Conservation (phyloP, 2,113 vertebrate genomes). For the Coracopsis vasa region DNA sequence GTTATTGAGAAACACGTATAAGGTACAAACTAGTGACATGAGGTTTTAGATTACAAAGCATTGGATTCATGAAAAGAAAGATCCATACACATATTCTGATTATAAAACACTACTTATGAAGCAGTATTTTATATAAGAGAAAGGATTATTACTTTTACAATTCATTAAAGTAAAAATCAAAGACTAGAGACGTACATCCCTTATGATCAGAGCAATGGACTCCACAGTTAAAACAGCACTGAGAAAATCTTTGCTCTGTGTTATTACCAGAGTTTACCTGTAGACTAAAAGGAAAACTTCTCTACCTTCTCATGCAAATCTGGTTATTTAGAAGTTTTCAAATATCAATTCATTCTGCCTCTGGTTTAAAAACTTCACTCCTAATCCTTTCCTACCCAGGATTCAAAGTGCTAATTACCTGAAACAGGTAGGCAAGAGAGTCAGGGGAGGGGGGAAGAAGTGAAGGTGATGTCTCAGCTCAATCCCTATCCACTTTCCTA, state of each 20-base stretch:
- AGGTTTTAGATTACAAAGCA: background rate
- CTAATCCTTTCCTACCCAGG: background rate
- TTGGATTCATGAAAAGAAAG: background rate
- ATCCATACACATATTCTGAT: background rate
- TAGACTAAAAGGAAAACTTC: background rate
- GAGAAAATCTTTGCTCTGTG: background rate
- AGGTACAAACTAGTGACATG: background rate
- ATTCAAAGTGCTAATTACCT: background rate
- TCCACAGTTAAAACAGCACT: background rate
- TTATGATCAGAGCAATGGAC: background rate
- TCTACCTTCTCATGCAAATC: background rate
- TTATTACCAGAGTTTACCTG: background rate
- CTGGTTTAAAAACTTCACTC: background rate
- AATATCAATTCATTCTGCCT: background rate
- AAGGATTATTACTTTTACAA: background rate
- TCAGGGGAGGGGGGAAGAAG: background rate
- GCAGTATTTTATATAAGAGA: background rate
- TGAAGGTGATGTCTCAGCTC: background rate
- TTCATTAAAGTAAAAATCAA: background rate
- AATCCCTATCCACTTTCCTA: background rate
- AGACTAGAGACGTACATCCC: background rate
- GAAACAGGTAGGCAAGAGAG: background rate
- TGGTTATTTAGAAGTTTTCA: background rate
- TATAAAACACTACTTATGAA: background rate
- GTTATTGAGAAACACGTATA: background rate